Base-by-base conservation (phyloP, 2,113 vertebrate species). In the Ptychochromis oligacanthus region DNA sequence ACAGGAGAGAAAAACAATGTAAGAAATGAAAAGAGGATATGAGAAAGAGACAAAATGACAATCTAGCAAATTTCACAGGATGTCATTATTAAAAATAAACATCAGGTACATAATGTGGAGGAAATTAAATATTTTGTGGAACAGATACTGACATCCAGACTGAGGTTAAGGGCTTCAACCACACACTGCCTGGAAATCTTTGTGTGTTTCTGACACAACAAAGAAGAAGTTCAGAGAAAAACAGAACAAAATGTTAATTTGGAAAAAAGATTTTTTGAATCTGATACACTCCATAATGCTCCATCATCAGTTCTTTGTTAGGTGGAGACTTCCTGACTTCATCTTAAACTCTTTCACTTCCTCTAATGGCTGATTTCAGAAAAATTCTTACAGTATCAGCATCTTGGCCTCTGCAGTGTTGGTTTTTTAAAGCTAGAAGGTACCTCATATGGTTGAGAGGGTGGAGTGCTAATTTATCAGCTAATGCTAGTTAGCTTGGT, bases 191-290 rank as follows among this genome's bases (percentile, higher is more conserved):
- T 75, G 55, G 31, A 84, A 87, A 80, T 59, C 26, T 1, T 17
- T 3, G 15, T 46, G n/a, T 31, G 7, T 75, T 75, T 36, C 2
- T 15, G 34, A 24, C 4, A 54, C 31, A 57, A 58, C 34, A 54
- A 75, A 80, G 70, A 81, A 60, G 92, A 92, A 90, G 87, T 86
- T 55, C 18, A 22, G 18, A 60, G 34, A 57, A 88, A 88, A 89
- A 67, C 58, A 82, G 88, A 91, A 91, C 75, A 79, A 87, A 86
- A 78, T 54, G 75, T 81, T 24, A 4, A 59, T 79, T 34, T 58
- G 31, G 18, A 70, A 10, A 11, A 65, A 70, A 56, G 1, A 18
- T 40, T 6, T 60, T 56, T 46, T 57, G 22, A 7, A 55, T 80
- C 5, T 18, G 2, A 83, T 46, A 5, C 1, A 24, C 28, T 80